Percentiles rank a stretch among this genome's conserved stretches.
phyloP scores from a whole-genome alignment of 1,140 invertebrate species.

The Agrilus planipennis region DNA sequence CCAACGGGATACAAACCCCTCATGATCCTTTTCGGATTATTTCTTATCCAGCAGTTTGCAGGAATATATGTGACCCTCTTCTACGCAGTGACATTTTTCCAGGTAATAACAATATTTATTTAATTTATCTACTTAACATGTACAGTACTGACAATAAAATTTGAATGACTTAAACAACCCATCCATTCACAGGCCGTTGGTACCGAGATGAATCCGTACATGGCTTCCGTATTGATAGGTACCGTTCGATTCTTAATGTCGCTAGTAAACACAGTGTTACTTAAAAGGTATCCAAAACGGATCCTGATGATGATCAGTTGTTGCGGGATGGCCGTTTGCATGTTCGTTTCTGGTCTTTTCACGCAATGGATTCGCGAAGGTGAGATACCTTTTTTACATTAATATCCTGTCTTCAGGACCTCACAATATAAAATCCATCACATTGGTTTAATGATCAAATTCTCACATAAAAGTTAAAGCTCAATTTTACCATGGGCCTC shows the following conservation, averaged over 20 bases:
- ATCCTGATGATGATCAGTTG: slow-evolving; percentile 38
- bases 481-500: no score
- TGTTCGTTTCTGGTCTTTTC: slow-evolving; percentile 39
- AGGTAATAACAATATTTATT: slow-evolving; percentile 28
- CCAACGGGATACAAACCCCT: slow-evolving; percentile 46
- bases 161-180: not conserved
- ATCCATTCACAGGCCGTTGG: slow-evolving; percentile 41
- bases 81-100: slow-evolving; percentile 49
- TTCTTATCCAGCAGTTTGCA: slow-evolving; percentile 45
- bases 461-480: no score
- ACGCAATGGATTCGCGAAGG: slow-evolving; percentile 31
- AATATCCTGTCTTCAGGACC: no score
- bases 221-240: slow-evolving; percentile 48
- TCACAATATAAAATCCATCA: no score
- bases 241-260: slow-evolving; percentile 47
- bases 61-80: slow-evolving; percentile 55
- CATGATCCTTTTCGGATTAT: slow-evolving; percentile 39
- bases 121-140: no score
- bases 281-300: slow-evolving; percentile 37
- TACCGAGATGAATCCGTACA: slow-evolving; percentile 35
- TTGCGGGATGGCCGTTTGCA: slow-evolving; percentile 38
- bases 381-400: not conserved
- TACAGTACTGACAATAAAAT: slow-evolving; percentile 23
- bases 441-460: no score
- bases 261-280: slow-evolving; percentile 38